Evolutionary conservation across 2,888 invertebrate genomes (phyloP), one percentile per base, ranked within the genome.

Genomic region (Gibbula magus): DNA sequence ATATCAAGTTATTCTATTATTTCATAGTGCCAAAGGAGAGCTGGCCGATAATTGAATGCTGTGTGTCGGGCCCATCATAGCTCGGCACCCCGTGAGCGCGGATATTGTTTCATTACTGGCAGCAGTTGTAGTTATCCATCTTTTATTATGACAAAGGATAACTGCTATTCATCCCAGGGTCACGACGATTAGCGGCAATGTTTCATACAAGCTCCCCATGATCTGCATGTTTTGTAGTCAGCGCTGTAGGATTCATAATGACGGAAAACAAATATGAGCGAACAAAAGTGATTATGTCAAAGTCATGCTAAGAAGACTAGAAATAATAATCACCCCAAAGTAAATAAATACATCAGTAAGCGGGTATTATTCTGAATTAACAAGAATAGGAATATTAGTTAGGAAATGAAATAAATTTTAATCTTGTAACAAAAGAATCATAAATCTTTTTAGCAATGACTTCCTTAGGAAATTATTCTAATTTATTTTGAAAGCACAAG

Each of bases 141-240:
- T 70, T 70, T 70, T 70, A 70, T 70, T 70, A 70, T 70, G 70
- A 70, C 70, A 70, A 70, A 70, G 70, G 39, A 35, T 70, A 70
- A 70, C 20, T 70, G 70, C 39, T 70, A 35, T 70, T 70, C 35
- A 20, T 70, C 70, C 70, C 2, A n/a, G n/a, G 70, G 32, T 70
- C 70, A 10, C 35, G 70, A 35, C 70, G 35, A 70, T 70, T 39
- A 70, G 32, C 2, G 70, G 35, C 70, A 70, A 39, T 70, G 35
- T 32, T 70, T 70, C 20, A 39, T 20, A 39, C 29, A 29, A 29
- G 3, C 29, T 67, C 18, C 25, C 18, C 32, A 67, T 20, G 29
- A 61, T 16, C 25, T 13, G 16, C 20, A 25, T 25, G 29, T 61
- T 29, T 61, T 61, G 61, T 25, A 29, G 61, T 29, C 61, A 25